Evolutionary conservation across 2,113 vertebrate species (phyloP), one percentile per base, ranked within the genome.

Genomic region (Tachuris rubrigastra): DNA sequence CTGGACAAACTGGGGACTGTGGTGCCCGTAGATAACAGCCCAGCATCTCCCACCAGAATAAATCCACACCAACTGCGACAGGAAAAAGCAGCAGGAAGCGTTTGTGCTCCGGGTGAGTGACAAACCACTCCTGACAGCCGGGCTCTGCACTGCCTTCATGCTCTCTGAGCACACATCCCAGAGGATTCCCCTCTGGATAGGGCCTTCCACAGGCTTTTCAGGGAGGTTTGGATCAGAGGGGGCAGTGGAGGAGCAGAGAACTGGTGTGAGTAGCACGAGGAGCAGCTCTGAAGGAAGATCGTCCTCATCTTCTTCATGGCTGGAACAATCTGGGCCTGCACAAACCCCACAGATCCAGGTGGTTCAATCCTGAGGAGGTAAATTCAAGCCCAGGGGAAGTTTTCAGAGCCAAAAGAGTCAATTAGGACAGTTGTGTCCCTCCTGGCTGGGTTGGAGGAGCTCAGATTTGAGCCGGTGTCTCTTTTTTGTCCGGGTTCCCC

Each of bases 151-250:
- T 44, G 78, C 53, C 39, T 10, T 44, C 14, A 0, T 59, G 59
- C 41, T 52, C 46, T 60, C 39, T 63, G 66, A 84, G 59, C 85
- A 13, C 9, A 0, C 46, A 25, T 49, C 90, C 73, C 88, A 16
- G 3, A 28, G n/a, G 65, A 85, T 46, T 69, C 11, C 52, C 72
- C 63, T 76, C 72, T 9, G 59, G 10, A 65, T 0, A 5, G 4
- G 5, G 10, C n/a, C 12, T 79, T 50, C 28, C 20, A 2, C 17
- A 2, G 8, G 12, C 67, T 46, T 52, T 6, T 12, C 5, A 14
- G 2, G 24, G 28, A 21, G 53, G 2, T 10, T 18, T 0, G 1
- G 23, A 10, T 56, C 49, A n/a, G 8, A 7, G 19, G 13, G 50
- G 41, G 14, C 11, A n/a, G 7, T 12, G 55, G 67, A 53, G 39